Conservation (phyloP, 2,113 vertebrate genomes). For the Pomatorhinus ruficollis region DNA sequence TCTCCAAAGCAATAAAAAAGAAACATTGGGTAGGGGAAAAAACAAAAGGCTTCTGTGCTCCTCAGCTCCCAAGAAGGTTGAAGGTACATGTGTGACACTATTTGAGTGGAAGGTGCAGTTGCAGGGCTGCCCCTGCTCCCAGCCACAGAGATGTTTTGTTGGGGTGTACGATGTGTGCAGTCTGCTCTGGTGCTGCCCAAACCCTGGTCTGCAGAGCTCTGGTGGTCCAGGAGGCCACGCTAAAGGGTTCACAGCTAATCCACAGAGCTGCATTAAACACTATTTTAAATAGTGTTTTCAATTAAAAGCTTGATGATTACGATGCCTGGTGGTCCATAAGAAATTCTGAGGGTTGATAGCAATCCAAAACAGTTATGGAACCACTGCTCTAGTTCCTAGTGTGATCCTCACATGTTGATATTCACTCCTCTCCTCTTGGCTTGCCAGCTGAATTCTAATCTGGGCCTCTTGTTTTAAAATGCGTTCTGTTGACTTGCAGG, state of each 20-base stretch:
- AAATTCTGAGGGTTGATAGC: conserved; percentile 42
- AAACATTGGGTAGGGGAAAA: neutral
- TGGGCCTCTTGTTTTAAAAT: neutral
- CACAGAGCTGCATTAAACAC: conserved; percentile 6
- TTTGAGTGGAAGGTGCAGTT: neutral
- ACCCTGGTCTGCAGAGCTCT: neutral
- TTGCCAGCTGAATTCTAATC: neutral
- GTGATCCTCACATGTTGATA: neutral
- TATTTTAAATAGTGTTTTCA: conserved; percentile 60
- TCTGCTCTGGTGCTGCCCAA: conserved; percentile 23
- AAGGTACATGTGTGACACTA: neutral
- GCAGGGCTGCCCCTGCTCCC: neutral
- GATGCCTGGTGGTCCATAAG: conserved; percentile 32
- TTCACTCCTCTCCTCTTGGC: neutral
- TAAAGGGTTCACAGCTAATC: conserved; percentile 19
- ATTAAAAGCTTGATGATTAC: conserved; percentile 51
- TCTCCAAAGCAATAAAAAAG: neutral
- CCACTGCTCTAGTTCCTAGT: neutral
- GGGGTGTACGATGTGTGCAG: conserved; percentile 14
- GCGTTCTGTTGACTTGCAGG: neutral
- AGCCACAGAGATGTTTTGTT: neutral
- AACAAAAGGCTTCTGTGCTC: neutral
- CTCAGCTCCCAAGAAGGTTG: neutral
- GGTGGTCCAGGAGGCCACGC: conserved; percentile 51
- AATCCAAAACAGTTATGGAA: conserved; percentile 36